Conservation (phyloP, 2,797 vertebrate species). For the Melanotaenia nigrans region DNA sequence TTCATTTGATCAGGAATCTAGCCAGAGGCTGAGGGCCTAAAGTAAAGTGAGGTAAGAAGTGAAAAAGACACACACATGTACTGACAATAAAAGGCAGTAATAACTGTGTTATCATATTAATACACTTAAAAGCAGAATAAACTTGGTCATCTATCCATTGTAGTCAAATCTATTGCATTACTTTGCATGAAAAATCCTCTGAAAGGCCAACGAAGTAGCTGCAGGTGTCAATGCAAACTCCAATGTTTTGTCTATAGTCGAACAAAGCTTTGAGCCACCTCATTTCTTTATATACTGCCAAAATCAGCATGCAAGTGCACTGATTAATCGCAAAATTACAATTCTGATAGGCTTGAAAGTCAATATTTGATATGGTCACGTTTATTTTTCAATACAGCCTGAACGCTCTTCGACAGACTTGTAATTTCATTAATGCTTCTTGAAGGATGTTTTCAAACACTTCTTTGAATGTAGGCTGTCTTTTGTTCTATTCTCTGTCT, state of each 20-base stretch:
- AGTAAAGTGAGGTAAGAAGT: not conserved
- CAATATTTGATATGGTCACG: not conserved
- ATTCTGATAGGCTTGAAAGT: not conserved
- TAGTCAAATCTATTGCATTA: no score
- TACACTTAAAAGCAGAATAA: not conserved
- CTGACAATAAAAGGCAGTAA: not conserved
- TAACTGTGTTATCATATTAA: not conserved
- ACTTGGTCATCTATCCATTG: not conserved
- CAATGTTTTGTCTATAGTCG: not conserved
- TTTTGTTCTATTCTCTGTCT: not conserved
- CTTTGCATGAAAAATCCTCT: no score
- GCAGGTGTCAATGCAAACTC: not conserved
- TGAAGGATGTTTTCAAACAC: not conserved
- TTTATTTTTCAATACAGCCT: not conserved
- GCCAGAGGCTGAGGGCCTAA: not conserved
- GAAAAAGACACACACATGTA: not conserved
- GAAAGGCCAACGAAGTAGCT: not conserved
- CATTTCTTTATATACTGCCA: no score
- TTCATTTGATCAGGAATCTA: conserved; percentile 9
- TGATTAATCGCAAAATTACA: not conserved
- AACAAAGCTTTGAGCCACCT: not conserved
- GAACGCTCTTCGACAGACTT: not conserved
- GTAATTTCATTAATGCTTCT: not conserved
- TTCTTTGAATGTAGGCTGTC: no score
- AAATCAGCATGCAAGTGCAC: not conserved